Base-by-base conservation (phyloP, 2,113 vertebrate species). In the Glaucidium brasilianum region DNA sequence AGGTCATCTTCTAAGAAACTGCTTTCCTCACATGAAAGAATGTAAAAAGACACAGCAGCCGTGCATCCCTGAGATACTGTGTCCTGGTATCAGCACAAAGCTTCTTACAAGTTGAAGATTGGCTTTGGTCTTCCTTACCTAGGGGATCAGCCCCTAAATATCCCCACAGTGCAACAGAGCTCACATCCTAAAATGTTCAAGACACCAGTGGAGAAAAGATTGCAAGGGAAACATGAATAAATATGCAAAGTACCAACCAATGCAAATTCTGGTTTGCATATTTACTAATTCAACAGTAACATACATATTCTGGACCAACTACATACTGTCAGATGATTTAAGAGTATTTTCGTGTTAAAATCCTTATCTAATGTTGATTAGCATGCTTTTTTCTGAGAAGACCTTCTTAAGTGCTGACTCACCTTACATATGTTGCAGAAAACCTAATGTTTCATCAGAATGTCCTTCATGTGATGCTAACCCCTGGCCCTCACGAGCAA, bases 181-280 rank as follows among this genome's bases (percentile, higher is more conserved):
- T 83, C 41, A 59, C 37, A 67, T 19, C 27, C 4, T 55, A 45
- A 72, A 91, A 68, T n/a, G 16, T 13, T 79, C 72, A 29, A 68
- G 56, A 64, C 25, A 69, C 6, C 29, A 47, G 19, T 34, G 22
- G 29, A 64, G 52, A 80, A 80, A 77, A 20, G 29, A 64, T 72
- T 43, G 22, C 15, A 26, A 89, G 39, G 34, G 47, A 89, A 80
- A 72, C 22, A 72, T 30, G 14, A 23, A 52, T 53, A 79, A 84
- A 64, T 58, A 59, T 0, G 0, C 18, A 91, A 63, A 32, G 27
- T 52, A 39, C 7, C 9, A 53, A 53, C 4, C 10, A 58, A 34
- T 11, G 35, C 18, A 83, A 83, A 75, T 72, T 21, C 3, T 67
- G 21, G 3, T 92, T 74, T 91, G 25, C 4, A 0, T 67, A 53